Conservation (phyloP, 2,888 invertebrate species). For the Theretra japonica region DNA sequence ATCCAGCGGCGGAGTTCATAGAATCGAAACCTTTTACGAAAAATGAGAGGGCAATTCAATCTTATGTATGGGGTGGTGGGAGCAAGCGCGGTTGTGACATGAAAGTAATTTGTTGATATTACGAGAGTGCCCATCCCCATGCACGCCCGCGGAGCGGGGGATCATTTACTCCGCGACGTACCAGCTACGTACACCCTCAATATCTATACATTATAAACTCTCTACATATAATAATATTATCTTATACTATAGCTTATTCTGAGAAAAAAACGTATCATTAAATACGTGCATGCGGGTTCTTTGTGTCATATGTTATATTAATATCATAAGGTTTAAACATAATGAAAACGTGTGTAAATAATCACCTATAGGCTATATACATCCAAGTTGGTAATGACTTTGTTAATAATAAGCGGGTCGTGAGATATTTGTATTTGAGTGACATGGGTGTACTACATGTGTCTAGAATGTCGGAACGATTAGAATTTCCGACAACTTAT, state of each 20-base stretch:
- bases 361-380: too few relatives aligned
- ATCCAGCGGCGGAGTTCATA: neutral
- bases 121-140: conserved; percentile 31
- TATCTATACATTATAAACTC: neutral
- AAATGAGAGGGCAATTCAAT: conserved; percentile 30
- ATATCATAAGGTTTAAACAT: too few relatives aligned
- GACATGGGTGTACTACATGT: too few relatives aligned
- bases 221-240: conserved; percentile 1
- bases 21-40: conserved; percentile 25
- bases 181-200: neutral
- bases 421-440: too few relatives aligned
- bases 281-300: neutral
- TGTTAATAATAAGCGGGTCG: too few relatives aligned
- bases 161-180: conserved; percentile 21
- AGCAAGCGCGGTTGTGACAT: conserved; percentile 41
- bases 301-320: too few relatives aligned
- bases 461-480: too few relatives aligned
- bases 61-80: conserved; percentile 27
- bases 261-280: neutral
- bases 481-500: too few relatives aligned
- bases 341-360: too few relatives aligned
- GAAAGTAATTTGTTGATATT: conserved; percentile 49
- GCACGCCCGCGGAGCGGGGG: conserved; percentile 1
- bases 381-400: too few relatives aligned
- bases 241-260: neutral